Base-by-base conservation (phyloP, 2,888 invertebrate species). In the Mechanitis mazaeus region DNA sequence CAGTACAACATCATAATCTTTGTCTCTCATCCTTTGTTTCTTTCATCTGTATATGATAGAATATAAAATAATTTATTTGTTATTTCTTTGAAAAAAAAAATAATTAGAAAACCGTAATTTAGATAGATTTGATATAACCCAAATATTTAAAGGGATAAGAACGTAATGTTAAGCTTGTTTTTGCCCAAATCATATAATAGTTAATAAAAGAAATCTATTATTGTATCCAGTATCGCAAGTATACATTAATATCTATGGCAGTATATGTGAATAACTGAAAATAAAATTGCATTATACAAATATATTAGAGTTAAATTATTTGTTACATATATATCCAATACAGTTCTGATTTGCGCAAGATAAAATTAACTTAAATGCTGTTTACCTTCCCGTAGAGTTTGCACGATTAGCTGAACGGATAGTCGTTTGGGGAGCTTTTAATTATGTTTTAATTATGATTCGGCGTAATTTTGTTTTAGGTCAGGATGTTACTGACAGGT, bases 371-470 rank as follows among this genome's bases (percentile, higher is more conserved):
- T 9, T 31, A 50, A 50, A 50, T 31, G 9, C 50, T 50, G 31
- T 47, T 50, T 31, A 50, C 28, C 56, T 59, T 46, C 59, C 63
- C 59, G 45, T 59, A 56, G 45, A 59, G 20, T 54, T 59, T 33
- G 46, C 55, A 50, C 61, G 55, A 62, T 62, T 58, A 62, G 56
- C 59, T n/a, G 63, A 59, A 59, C 59, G 56, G 59, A 63, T 63
- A 59, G 55, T 60, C 59, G 56, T 59, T 56, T 56, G 55, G 55
- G 58, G 45, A 62, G 53, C 55, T 54, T 47, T 55, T 60, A 62
- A 65, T 63, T 63, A 65, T 58, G 47, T 58, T 63, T 59, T 65
- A 62, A 65, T 65, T 62, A 65, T 65, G 62, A 63, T 54, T 63
- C 63, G 50, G 65, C 58, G 50, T 58, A 54, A 63, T 65, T 63